phyloP scores from a whole-genome alignment of 2,797 vertebrate species.

The Ammospiza maritima region DNA sequence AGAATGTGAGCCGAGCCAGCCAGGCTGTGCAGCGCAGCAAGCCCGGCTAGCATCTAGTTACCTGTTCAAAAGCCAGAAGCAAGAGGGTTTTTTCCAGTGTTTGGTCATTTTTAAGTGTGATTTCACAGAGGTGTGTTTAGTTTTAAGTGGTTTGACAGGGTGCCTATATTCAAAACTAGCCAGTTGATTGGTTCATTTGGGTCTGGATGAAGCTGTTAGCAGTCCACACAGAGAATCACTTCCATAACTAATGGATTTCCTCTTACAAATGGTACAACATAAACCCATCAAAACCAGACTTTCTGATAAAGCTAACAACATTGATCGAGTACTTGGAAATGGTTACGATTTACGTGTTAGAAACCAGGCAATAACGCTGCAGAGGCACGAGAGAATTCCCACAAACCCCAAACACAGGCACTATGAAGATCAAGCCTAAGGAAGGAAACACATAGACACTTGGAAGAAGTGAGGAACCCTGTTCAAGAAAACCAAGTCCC shows the following conservation, averaged over 20 bases:
- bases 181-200: background rate
- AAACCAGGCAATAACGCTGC: background rate
- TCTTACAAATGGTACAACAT: background rate
- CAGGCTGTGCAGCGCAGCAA: background rate
- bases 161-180: background rate
- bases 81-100: background rate
- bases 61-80: background rate
- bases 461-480: background rate
- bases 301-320: background rate
- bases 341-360: accelerated
- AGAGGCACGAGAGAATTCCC: background rate
- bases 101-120: background rate
- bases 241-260: background rate
- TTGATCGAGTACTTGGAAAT: background rate
- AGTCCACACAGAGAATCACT: background rate
- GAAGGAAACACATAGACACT: background rate
- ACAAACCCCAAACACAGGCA: background rate
- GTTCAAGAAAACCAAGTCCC: background rate
- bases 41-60: background rate
- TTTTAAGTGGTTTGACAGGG: background rate
- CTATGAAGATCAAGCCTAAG: background rate
- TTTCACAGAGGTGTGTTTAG: background rate
- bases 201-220: background rate
- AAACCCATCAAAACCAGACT: background rate
- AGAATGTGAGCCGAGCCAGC: background rate